phyloP scores from a whole-genome alignment of 2,113 vertebrate species.

The Amblyornis subalaris region DNA sequence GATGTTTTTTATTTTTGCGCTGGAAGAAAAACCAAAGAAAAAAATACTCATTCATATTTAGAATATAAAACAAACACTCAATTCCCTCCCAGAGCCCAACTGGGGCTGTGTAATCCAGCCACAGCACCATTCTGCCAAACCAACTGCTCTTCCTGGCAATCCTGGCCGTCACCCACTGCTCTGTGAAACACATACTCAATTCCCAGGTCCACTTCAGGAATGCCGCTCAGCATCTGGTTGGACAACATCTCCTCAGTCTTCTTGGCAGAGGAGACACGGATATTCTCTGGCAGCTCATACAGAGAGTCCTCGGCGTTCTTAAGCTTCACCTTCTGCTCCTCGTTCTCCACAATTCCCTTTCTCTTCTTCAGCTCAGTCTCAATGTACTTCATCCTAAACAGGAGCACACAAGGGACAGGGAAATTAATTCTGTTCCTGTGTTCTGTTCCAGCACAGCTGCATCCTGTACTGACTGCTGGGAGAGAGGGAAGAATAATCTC shows the following conservation, averaged over 20 bases:
- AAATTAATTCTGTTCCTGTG: not conserved
- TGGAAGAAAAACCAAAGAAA: slow-evolving; percentile 30
- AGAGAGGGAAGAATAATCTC: not conserved
- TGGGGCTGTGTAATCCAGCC: not conserved
- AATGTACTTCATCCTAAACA: slow-evolving; percentile 97
- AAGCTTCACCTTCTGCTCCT: slow-evolving; percentile 89
- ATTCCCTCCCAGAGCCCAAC: not conserved
- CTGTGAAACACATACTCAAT: slow-evolving; percentile 82
- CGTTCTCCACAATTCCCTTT: slow-evolving; percentile 90
- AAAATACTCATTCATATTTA: not conserved
- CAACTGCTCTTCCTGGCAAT: not conserved
- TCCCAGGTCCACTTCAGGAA: slow-evolving; percentile 95
- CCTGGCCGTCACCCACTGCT: not conserved
- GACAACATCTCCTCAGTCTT: slow-evolving; percentile 98
- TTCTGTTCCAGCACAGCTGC: not conserved
- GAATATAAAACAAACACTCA: no score
- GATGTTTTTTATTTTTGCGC: slow-evolving; percentile 98
- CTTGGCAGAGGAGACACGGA: slow-evolving; percentile 92
- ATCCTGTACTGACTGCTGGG: not conserved
- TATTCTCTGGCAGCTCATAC: slow-evolving; percentile 92
- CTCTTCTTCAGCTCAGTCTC: slow-evolving; percentile 96
- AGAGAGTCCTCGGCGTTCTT: slow-evolving; percentile 94
- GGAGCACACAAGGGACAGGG: not conserved
- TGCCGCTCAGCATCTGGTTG: slow-evolving; percentile 98
- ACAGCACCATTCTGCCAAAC: rapidly evolving